Conservation (phyloP, 2,888 invertebrate genomes). For the Cremastobaeus sp. region DNA sequence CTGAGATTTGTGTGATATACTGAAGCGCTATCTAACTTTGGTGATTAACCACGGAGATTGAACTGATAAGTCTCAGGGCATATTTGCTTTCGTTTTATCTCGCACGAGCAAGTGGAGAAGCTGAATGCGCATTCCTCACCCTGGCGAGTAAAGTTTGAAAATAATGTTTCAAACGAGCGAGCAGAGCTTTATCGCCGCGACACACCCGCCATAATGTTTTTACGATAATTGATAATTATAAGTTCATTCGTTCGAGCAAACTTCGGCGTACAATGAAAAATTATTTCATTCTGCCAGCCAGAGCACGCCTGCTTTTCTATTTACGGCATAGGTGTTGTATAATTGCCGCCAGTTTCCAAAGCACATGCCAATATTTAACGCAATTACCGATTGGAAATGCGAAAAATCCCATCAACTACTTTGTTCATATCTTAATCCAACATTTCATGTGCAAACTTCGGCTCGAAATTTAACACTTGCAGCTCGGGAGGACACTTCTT, state of each 20-base stretch:
- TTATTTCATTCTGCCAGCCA: no score
- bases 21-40: slow-evolving; percentile 59
- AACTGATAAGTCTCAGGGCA: slow-evolving; percentile 55
- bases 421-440: no score
- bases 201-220: slow-evolving; percentile 33
- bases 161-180: slow-evolving; percentile 46
- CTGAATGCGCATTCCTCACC: slow-evolving; percentile 45
- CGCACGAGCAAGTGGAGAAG: slow-evolving; percentile 30
- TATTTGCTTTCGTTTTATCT: slow-evolving; percentile 58
- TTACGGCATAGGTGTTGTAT: no score
- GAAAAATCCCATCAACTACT: no score
- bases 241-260: slow-evolving; percentile 10
- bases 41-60: slow-evolving; percentile 54
- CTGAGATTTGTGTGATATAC: slow-evolving; percentile 50
- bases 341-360: no score
- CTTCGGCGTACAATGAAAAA: background rate
- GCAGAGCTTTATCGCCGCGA: slow-evolving; percentile 30
- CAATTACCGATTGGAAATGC: no score
- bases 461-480: no score
- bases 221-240: slow-evolving; percentile 47
- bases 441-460: no score
- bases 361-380: no score
- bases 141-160: slow-evolving; percentile 49
- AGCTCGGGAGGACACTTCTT: no score
- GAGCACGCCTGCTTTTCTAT: no score